Percentiles rank a stretch among this genome's conserved stretches.
Conservation (phyloP, 2,113 vertebrate species). For the Grammatotria lemairii region DNA sequence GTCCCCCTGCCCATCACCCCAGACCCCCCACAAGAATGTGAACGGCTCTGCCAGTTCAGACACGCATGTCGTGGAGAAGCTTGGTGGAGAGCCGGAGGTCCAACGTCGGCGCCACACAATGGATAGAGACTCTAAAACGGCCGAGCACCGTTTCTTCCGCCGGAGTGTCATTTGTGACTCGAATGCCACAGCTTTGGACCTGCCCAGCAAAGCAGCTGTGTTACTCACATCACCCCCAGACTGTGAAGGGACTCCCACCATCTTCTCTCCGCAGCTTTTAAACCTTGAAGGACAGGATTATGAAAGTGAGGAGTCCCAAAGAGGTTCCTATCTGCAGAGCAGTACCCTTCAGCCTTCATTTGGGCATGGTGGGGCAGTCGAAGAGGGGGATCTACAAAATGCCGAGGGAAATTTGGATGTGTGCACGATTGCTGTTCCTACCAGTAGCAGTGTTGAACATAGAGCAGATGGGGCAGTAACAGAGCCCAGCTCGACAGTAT, state of each 20-base stretch:
- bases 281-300: not conserved
- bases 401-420: not conserved
- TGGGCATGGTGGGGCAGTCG: not conserved
- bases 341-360: not conserved
- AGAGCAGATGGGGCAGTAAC: not conserved
- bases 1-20: conserved; percentile 67
- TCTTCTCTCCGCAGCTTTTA: not conserved
- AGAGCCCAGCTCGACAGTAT: conserved; percentile 27
- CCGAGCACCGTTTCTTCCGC: conserved; percentile 94
- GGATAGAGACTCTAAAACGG: conserved; percentile 90
- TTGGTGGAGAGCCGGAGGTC: conserved; percentile 70
- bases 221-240: conserved; percentile 74
- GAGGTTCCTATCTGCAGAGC: conserved; percentile 2
- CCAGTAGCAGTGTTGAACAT: not conserved
- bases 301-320: not conserved
- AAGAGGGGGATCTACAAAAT: conserved; percentile 3
- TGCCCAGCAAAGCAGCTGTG: conserved; percentile 81
- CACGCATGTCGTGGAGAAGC: conserved; percentile 77
- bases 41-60: conserved; percentile 87
- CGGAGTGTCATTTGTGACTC: conserved; percentile 97
- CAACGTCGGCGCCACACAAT: conserved; percentile 92
- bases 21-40: conserved; percentile 78
- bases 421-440: not conserved
- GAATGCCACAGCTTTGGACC: conserved; percentile 89
- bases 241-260: conserved; percentile 22